Conservation (phyloP, 2,113 vertebrate species). For the Cheirogaleus medius region DNA sequence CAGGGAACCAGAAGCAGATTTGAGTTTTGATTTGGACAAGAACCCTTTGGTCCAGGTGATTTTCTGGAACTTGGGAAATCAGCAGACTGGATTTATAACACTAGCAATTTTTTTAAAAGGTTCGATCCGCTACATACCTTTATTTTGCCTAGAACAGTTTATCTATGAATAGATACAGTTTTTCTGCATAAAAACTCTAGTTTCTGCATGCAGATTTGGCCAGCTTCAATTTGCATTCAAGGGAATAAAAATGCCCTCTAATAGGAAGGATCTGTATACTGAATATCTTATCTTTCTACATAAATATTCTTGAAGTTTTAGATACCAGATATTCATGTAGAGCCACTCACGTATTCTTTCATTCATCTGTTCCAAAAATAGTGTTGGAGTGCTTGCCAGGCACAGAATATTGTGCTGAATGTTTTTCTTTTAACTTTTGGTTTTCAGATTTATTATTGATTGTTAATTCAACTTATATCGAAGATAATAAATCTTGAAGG, state of each 20-base stretch:
- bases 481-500: neutral
- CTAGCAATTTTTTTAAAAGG: neutral
- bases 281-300: neutral
- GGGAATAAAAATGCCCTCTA: neutral
- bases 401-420: neutral
- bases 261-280: neutral
- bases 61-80: constrained; percentile 37
- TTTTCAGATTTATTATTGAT: neutral
- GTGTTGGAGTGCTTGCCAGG: neutral
- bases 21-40: neutral
- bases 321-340: neutral
- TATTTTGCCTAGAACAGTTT: neutral
- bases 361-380: neutral
- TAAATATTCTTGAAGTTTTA: neutral
- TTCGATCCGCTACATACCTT: neutral
- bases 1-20: neutral
- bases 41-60: neutral
- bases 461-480: neutral
- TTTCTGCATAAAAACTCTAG: neutral
- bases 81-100: neutral
- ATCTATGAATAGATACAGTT: neutral
- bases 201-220: neutral
- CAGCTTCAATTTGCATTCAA: neutral
- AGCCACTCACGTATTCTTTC: neutral
- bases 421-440: neutral